Evolutionary conservation across 1,140 invertebrate species (phyloP).

Genomic region (Zaprionus inermis): DNA sequence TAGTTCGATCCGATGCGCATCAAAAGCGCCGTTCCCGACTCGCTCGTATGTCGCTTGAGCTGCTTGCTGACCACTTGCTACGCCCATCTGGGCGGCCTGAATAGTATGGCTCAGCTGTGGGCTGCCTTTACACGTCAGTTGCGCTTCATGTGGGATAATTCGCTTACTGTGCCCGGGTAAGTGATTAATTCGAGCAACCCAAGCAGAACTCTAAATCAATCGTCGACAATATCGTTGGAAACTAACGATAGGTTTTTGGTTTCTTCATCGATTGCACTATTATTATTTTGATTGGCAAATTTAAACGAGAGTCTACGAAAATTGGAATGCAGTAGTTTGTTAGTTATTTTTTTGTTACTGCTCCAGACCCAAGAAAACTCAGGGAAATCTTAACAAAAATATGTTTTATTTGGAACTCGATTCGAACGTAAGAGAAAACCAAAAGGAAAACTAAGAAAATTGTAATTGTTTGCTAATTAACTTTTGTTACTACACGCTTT

Average conservation of each 20-base stretch:
- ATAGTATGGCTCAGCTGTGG: slow-evolving; percentile 95
- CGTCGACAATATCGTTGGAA: not conserved
- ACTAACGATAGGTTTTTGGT: not conserved
- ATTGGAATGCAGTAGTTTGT: too few relatives aligned
- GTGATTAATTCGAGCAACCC: too few relatives aligned
- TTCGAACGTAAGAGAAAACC: slow-evolving; percentile 46
- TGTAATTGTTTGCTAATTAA: slow-evolving; percentile 57
- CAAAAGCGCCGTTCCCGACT: slow-evolving; percentile 85
- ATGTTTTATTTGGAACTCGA: slow-evolving; percentile 74
- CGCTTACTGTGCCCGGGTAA: slow-evolving; percentile 93
- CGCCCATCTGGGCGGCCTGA: slow-evolving; percentile 90
- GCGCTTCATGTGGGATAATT: slow-evolving; percentile 94
- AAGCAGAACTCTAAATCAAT: too few relatives aligned
- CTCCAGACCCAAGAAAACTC: not conserved
- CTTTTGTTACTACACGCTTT: slow-evolving; percentile 41
- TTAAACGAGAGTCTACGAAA: too few relatives aligned
- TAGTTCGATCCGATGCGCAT: slow-evolving; percentile 79
- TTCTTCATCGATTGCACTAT: not conserved
- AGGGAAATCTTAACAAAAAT: slow-evolving; percentile 67
- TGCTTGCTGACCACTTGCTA: slow-evolving; percentile 92
- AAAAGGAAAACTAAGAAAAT: slow-evolving; percentile 42
- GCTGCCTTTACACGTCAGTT: slow-evolving; percentile 96
- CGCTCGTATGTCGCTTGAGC: slow-evolving; percentile 93
- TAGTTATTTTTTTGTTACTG: too few relatives aligned
- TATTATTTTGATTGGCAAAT: too few relatives aligned